Percentiles rank a stretch among this genome's conserved stretches.
These are phyloP conservation scores for Cephus spinipes DNA, from an alignment of 2,888 invertebrate genomes.

Conservation along the genomic window DNA sequence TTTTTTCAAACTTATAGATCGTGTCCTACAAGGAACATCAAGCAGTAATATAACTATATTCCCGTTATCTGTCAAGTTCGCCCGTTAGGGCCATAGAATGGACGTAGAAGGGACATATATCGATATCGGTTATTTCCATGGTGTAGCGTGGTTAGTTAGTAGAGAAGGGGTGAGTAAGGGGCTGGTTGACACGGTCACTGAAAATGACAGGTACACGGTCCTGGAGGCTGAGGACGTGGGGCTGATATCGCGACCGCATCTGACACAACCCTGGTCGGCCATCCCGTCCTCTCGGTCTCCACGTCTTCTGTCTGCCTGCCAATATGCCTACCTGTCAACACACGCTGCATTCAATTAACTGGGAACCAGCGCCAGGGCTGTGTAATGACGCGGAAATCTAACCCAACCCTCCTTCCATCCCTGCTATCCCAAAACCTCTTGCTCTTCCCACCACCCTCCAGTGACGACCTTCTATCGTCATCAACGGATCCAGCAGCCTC, in stretches of 20 bases:
- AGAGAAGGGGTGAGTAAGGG: conserved; percentile 22
- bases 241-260: conserved; percentile 63
- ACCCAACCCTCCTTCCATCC: conserved; percentile 19
- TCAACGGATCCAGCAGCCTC: not conserved
- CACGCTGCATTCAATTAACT: conserved; percentile 66
- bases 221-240: conserved; percentile 49
- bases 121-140: conserved; percentile 49
- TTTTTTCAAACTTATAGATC: not conserved
- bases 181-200: conserved; percentile 60
- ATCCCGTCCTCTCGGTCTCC: conserved; percentile 44
- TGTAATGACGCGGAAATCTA: conserved; percentile 63
- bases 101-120: not conserved
- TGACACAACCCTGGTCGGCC: conserved; percentile 60
- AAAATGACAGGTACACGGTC: conserved; percentile 66
- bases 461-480: not conserved
- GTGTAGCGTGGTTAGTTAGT: conserved; percentile 52
- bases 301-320: conserved; percentile 57
- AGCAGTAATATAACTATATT: not conserved
- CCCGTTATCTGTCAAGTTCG: not conserved
- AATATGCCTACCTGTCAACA: conserved; percentile 66
- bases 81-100: not conserved
- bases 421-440: conserved; percentile 2
- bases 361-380: conserved; percentile 53
- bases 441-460: conserved; percentile 9
- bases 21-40: not conserved